Conservation (phyloP, 2,888 invertebrate genomes). For the Chymomyza amoena region DNA sequence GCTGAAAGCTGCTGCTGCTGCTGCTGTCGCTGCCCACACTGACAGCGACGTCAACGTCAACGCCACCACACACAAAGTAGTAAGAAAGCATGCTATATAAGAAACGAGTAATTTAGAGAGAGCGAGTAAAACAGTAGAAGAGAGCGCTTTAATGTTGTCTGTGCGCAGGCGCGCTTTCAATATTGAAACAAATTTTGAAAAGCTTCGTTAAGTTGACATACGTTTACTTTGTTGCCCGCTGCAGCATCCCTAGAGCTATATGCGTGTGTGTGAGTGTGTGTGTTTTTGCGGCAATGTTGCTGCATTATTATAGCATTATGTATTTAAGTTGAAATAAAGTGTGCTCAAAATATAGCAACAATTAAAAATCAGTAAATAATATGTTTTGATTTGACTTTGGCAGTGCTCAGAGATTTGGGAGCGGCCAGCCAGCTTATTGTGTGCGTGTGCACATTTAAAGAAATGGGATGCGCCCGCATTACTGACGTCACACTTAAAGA, state of each 20-base stretch:
- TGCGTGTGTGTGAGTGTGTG: not conserved
- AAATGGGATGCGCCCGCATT: conserved; percentile 42
- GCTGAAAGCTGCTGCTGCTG: conserved; percentile 51
- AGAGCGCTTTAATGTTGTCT: conserved; percentile 2
- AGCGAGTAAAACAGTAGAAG: conserved; percentile 7
- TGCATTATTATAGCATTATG: not conserved
- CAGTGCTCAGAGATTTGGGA: conserved; percentile 20
- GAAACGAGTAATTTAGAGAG: conserved; percentile 13
- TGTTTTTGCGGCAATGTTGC: conserved; percentile 7
- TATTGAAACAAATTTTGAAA: conserved; percentile 51
- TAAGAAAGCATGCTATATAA: conserved; percentile 29
- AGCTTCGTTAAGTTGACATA: conserved; percentile 39
- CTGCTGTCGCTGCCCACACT: not conserved
- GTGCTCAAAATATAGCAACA: not conserved
- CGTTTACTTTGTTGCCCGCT: conserved; percentile 9
- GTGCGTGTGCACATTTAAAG: conserved; percentile 1
- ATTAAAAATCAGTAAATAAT: not conserved
- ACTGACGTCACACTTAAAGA: conserved; percentile 46
- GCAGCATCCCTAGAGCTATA: conserved; percentile 7
- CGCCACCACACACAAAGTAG: conserved; percentile 28
- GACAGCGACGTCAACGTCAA: conserved; percentile 31
- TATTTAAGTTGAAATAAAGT: not conserved
- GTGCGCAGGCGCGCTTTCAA: conserved; percentile 56
- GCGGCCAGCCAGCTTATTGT: conserved; percentile 33
- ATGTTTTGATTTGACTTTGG: not conserved